These are phyloP conservation scores for Philotrypesis tridentata DNA, from an alignment of 1,140 invertebrate genomes.

Conservation along the genomic window DNA sequence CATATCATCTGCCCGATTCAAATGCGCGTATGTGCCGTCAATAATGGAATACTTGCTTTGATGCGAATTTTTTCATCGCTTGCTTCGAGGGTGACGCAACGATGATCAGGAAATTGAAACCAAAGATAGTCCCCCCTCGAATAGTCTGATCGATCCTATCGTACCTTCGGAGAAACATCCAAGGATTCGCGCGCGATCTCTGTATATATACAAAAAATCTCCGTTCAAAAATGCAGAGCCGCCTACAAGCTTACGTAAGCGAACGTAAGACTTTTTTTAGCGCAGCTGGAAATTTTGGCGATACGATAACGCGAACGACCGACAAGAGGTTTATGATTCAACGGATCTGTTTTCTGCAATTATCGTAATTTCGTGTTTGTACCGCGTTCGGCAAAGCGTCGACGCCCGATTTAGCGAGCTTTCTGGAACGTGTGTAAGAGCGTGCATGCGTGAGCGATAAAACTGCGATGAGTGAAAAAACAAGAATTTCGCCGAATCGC, in stretches of 20 bases:
- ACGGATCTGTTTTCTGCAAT: slow-evolving; percentile 8
- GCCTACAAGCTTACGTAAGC: background rate
- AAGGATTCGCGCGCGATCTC: background rate
- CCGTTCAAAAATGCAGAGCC: background rate
- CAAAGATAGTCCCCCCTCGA: too few species aligned
- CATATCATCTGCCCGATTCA: too few species aligned
- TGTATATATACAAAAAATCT: background rate
- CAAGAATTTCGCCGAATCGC: slow-evolving; percentile 35
- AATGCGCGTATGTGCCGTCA: too few species aligned
- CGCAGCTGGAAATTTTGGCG: background rate
- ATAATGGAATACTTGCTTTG: too few species aligned
- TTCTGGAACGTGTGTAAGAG: too few species aligned
- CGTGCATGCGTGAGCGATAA: background rate
- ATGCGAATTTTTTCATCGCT: too few species aligned
- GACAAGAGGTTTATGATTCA: slow-evolving; percentile 7
- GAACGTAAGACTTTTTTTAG: background rate
- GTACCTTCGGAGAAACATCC: too few species aligned
- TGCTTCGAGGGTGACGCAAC: too few species aligned
- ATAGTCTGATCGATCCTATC: too few species aligned
- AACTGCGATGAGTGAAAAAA: slow-evolving; percentile 18
- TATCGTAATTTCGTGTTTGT: slow-evolving; percentile 18
- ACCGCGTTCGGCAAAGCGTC: background rate
- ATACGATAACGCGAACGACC: background rate
- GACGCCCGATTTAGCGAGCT: background rate
- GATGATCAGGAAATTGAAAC: too few species aligned